Evolutionary conservation across 1,140 invertebrate genomes (phyloP), one percentile per base, ranked within the genome.

Genomic region (Ridgeia piscesae): DNA sequence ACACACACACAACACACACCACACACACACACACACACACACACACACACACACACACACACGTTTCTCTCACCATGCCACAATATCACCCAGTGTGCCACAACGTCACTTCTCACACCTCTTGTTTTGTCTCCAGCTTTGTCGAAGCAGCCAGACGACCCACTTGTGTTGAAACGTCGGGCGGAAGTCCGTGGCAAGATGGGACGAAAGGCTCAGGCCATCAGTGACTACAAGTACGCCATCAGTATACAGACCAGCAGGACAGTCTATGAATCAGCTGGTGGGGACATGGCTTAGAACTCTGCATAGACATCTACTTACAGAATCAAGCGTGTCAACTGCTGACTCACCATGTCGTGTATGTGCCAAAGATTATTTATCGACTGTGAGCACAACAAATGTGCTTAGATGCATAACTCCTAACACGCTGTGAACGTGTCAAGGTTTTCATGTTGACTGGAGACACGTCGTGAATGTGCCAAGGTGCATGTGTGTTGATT

Each of bases 121-220:
- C 58, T 77, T 91, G 34, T 91, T 6, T 48, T 58, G 94, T 42
- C 35, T 42, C 89, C 92, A 96, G 96, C 95, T 21, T 93, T 96
- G n/a, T 92, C 92, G 48, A 92, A 96, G 14, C 94, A 95, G 88
- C 95, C 95, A 33, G 95, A 96, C 93, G 96, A 96, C 94, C 93
- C 95, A 31, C 88, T 95, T 35, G 94, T 95, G 50, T 92, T 95
- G 89, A 96, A 95, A 93, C 92, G 95, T 35, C 93, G 96, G 91
- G 96, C 95, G 33, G 96, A 96, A 92, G 94, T 95, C 0, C 92
- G 93, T 6, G 95, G 95, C 1, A 95, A 96, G 93, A 93, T 95
- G n/a, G 95, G 95, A 9, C 94, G 93, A 92, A 94, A 93, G 91
- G 93, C 94, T 34, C 94, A 94, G 27, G 96, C 96, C 14, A 94